Conservation (phyloP, 2,797 vertebrate species). For the Cirrhinus mrigala region DNA sequence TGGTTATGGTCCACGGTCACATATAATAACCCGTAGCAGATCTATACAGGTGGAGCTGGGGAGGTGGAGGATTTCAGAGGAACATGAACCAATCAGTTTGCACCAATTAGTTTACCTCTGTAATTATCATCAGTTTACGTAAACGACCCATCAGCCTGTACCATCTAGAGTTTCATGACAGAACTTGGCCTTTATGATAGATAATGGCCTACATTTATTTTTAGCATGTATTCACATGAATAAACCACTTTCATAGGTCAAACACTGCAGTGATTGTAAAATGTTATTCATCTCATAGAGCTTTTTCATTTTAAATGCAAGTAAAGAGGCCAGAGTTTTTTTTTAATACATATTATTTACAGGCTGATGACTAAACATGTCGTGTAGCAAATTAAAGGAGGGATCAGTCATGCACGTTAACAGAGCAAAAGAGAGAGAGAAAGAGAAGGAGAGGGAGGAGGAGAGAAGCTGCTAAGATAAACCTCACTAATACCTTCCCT, state of each 20-base stretch:
- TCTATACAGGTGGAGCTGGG: too few species aligned
- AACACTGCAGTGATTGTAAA: neutral
- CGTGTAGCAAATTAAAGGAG: conserved; percentile 1
- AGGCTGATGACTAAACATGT: neutral
- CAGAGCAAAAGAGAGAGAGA: conserved; percentile 39
- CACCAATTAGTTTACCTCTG: too few species aligned
- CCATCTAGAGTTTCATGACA: too few species aligned
- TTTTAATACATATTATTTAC: neutral
- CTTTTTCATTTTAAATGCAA: neutral
- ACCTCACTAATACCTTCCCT: conserved; percentile 78
- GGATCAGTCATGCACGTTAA: conserved; percentile 30
- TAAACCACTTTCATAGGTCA: too few species aligned
- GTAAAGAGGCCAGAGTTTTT: neutral
- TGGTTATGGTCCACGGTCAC: too few species aligned
- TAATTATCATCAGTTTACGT: too few species aligned
- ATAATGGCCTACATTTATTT: neutral
- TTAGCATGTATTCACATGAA: too few species aligned
- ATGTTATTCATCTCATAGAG: neutral
- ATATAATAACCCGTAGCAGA: too few species aligned
- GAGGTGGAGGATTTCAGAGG: too few species aligned
- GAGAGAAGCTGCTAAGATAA: conserved; percentile 76
- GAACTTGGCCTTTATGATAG: neutral
- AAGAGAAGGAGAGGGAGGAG: conserved; percentile 62
- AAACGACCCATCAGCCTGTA: too few species aligned
- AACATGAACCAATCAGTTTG: too few species aligned